These are phyloP conservation scores for Smithornis capensis DNA, from an alignment of 2,113 vertebrate genomes.

Conservation along the genomic window DNA sequence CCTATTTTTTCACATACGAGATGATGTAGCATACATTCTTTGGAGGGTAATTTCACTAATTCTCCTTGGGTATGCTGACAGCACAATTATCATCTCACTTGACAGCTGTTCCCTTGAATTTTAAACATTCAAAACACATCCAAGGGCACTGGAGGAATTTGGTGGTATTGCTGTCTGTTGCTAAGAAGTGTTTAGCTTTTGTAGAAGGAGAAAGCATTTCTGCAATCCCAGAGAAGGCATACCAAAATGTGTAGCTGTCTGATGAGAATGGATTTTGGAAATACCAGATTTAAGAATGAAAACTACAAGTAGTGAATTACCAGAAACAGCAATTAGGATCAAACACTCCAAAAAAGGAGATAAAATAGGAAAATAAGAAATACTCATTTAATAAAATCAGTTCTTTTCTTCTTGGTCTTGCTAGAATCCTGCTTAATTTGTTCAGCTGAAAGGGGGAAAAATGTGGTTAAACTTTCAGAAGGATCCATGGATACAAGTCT, in stretches of 20 bases:
- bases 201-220: neutral
- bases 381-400: neutral
- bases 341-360: neutral
- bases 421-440: neutral
- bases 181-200: neutral
- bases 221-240: neutral
- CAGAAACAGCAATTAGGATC: neutral
- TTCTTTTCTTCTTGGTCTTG: neutral
- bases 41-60: slow-evolving; percentile 20
- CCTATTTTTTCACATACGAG: neutral
- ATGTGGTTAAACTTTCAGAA: neutral
- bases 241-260: neutral
- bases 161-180: neutral
- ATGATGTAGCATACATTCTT: neutral
- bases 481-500: neutral
- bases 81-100: slow-evolving; percentile 30
- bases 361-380: neutral
- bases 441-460: neutral
- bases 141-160: neutral
- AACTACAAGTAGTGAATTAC: neutral
- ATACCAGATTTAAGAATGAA: neutral
- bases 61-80: neutral
- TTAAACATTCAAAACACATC: slow-evolving; percentile 15
- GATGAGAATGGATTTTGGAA: neutral
- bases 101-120: slow-evolving; percentile 32